Percentiles rank a stretch among this genome's conserved stretches.
Evolutionary conservation across 2,888 invertebrate genomes (phyloP).

Genomic region (Troilus luridus): DNA sequence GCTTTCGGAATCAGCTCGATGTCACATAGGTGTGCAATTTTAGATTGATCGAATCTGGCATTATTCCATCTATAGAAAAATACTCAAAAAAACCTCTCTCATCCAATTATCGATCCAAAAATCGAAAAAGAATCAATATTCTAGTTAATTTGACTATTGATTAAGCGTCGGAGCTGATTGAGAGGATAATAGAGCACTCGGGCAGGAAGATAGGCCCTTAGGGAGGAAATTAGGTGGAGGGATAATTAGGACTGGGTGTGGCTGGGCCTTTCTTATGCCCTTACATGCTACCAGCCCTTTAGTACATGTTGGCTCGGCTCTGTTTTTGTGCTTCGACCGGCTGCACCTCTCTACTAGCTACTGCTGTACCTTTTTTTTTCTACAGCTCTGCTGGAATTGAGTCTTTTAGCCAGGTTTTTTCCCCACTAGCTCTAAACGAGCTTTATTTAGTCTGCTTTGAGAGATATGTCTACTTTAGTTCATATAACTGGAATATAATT

Average conservation of each 20-base stretch:
- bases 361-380: neutral
- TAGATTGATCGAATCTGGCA: no score
- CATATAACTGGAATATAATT: no score
- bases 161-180: neutral
- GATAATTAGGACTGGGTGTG: conserved; percentile 23
- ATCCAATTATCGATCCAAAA: neutral
- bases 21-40: no score
- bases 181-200: conserved; percentile 24
- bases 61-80: no score
- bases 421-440: neutral
- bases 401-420: neutral
- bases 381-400: neutral
- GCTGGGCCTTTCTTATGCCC: neutral
- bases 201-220: neutral
- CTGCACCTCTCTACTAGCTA: neutral
- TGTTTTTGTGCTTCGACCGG: conserved; percentile 27
- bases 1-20: no score
- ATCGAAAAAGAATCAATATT: neutral
- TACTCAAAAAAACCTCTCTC: no score
- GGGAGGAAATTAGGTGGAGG: conserved; percentile 35
- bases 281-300: neutral
- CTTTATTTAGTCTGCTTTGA: neutral
- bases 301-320: neutral
- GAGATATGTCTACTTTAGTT: neutral
- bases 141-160: conserved; percentile 16